phyloP scores from a whole-genome alignment of 2,888 invertebrate species.

The Lycia hirtaria region DNA sequence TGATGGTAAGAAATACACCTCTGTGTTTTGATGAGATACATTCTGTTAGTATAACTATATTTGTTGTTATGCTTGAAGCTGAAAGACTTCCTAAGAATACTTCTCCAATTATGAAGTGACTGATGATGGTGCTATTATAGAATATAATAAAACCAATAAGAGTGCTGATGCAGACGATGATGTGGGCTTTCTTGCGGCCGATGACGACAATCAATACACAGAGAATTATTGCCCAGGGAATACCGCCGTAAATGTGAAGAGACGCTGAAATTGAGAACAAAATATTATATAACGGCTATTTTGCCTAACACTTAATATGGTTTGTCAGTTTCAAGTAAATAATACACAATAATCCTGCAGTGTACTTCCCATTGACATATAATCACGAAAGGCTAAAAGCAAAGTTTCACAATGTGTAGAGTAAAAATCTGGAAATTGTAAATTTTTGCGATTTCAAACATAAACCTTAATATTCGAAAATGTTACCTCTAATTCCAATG shows the following conservation, averaged over 20 bases:
- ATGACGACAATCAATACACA: conserved; percentile 27
- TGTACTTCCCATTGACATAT: too few species aligned
- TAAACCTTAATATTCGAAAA: too few species aligned
- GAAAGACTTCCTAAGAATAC: not conserved
- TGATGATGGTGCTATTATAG: conserved; percentile 39
- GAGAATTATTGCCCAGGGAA: conserved; percentile 41
- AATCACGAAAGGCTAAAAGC: too few species aligned
- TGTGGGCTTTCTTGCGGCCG: conserved; percentile 41
- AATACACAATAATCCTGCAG: too few species aligned
- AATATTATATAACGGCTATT: too few species aligned
- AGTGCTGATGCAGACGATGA: conserved; percentile 26
- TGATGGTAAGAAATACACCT: conserved; percentile 48
- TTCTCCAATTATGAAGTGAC: conserved; percentile 45
- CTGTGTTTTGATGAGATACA: conserved; percentile 48
- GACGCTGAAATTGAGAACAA: conserved; percentile 42
- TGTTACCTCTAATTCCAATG: too few species aligned
- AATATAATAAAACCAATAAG: conserved; percentile 35
- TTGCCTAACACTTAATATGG: too few species aligned
- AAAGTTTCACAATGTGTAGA: too few species aligned
- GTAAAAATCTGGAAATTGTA: too few species aligned
- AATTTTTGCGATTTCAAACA: too few species aligned
- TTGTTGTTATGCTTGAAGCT: not conserved
- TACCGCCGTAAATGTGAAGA: conserved; percentile 27
- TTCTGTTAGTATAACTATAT: conserved; percentile 44
- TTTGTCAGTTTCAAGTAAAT: too few species aligned